These are phyloP conservation scores for Coreius guichenoti DNA, from an alignment of 2,797 vertebrate genomes.

Conservation along the genomic window DNA sequence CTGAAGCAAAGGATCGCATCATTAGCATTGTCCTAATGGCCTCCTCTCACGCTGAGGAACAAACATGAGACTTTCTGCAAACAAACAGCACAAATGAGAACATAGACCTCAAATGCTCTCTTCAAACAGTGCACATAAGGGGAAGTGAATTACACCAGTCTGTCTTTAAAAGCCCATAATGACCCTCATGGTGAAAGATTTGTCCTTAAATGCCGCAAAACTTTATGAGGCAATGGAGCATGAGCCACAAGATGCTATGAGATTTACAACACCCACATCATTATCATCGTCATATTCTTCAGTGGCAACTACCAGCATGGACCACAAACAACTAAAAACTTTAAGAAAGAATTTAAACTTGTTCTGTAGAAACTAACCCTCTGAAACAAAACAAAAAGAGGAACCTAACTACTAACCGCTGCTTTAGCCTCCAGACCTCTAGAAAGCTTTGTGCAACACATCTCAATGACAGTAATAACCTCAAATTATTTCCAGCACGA, in stretches of 20 bases:
- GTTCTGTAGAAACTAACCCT: background rate
- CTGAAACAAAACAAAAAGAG: background rate
- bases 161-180: conserved; percentile 46
- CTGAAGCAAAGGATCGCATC: conserved; percentile 17
- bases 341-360: background rate
- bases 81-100: conserved; percentile 36
- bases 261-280: conserved; percentile 10
- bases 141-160: conserved; percentile 20
- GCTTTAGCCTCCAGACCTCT: background rate
- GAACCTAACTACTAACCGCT: background rate
- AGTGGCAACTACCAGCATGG: conserved; percentile 2
- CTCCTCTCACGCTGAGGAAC: conserved; percentile 12
- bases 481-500: conserved; percentile 14
- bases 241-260: conserved; percentile 27
- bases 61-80: conserved; percentile 5
- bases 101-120: conserved; percentile 19
- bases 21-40: conserved; percentile 29
- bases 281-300: conserved; percentile 2
- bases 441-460: background rate
- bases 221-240: conserved; percentile 41
- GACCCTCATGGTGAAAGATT: conserved; percentile 32
- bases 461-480: conserved; percentile 26
- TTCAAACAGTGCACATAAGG: conserved; percentile 33
- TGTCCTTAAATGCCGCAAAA: conserved; percentile 40
- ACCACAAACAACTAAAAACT: background rate